Evolutionary conservation across 2,888 invertebrate species (phyloP), one percentile per base, ranked within the genome.

Genomic region (Andrena hattorfiana): DNA sequence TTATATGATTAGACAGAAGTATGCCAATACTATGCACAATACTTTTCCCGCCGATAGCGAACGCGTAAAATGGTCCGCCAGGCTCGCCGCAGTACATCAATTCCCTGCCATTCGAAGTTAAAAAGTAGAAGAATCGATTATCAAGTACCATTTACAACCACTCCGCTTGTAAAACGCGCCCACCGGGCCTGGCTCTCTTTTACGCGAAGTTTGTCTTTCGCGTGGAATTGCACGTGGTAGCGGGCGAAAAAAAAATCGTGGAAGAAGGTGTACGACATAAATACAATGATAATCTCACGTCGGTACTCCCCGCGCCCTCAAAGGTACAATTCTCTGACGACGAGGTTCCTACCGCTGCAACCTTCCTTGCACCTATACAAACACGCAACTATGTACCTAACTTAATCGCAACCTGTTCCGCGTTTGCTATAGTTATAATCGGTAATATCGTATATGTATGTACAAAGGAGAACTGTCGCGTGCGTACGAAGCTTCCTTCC

Each of bases 381-480:
- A 84, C 76, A 84, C 84, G 76, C 82, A 83, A 77, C 78, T 84
- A 84, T 20, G 20, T 64, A 42, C 49, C 69, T 79, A 83, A 71
- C 69, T 62, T 68, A 63, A n/a, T 73, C 75, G 67, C 71, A 56
- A 69, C 13, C 49, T 72, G 59, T 49, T 77, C 28, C 69, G 59
- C 49, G 8, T 48, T 73, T 82, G 60, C 66, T 67, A 77, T 62
- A 63, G 64, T 51, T 75, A 56, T 23, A 78, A 77, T 78, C 60
- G 72, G 56, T 49, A 63, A 67, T 79, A 79, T 68, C 54, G 20
- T 66, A 62, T 66, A 70, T 82, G 26, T 87, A 85, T 87, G 71
- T 84, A 86, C 84, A 85, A 84, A 80, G 71, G 67, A 85, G 77
- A 85, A 85, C 72, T 74, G 78, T 75, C 74, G 64, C 71, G 77